Evolutionary conservation across 2,113 vertebrate species (phyloP).

Genomic region (Burhinus bistriatus): DNA sequence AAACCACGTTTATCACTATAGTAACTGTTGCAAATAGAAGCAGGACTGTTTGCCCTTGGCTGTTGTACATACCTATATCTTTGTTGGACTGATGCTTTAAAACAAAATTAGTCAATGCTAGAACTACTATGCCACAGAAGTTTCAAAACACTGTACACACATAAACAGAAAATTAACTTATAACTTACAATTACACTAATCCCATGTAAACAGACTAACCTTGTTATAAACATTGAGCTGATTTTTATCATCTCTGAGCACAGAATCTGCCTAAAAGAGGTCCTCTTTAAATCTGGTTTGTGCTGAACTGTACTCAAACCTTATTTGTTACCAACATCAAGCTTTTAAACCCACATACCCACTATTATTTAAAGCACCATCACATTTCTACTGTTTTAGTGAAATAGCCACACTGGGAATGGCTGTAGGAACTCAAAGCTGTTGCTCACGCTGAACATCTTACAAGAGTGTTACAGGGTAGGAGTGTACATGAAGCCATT

Average conservation of each 20-base stretch:
- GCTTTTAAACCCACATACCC: background rate
- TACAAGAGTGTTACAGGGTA: background rate
- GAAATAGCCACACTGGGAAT: background rate
- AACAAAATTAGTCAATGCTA: background rate
- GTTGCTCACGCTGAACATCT: background rate
- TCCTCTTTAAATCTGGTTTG: background rate
- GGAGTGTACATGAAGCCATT: background rate
- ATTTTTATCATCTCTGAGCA: background rate
- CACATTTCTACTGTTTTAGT: background rate
- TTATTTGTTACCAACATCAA: background rate
- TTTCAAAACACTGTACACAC: background rate
- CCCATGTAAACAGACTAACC: background rate
- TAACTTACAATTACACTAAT: background rate
- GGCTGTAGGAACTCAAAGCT: background rate
- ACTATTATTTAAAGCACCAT: background rate
- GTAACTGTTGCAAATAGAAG: conserved; percentile 27
- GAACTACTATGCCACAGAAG: background rate
- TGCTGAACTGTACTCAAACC: background rate
- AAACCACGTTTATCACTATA: background rate
- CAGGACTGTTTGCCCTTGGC: background rate
- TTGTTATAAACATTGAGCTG: background rate
- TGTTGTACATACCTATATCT: background rate
- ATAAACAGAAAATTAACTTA: background rate
- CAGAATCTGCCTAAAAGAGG: background rate
- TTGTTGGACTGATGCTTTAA: background rate